Conservation (phyloP, 2,888 invertebrate species). For the Heliconius aoede region DNA sequence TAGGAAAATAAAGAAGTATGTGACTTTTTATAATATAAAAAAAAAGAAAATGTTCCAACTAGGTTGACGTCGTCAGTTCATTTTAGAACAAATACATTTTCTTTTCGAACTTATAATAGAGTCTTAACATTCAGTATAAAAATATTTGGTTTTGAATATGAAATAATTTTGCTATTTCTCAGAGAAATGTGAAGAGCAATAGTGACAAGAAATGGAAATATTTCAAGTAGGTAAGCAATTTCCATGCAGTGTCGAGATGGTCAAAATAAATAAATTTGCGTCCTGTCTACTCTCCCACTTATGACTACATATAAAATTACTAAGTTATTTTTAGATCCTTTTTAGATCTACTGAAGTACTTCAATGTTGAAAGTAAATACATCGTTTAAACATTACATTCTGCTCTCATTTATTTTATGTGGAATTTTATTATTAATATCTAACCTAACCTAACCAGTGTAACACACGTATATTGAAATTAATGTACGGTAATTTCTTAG, state of each 20-base stretch:
- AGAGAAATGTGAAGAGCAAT: not conserved
- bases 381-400: too few relatives aligned
- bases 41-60: not conserved
- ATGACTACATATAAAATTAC: not conserved
- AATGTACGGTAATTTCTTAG: too few relatives aligned
- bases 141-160: not conserved
- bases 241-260: not conserved
- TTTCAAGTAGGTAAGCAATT: not conserved
- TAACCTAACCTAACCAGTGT: too few relatives aligned
- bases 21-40: not conserved
- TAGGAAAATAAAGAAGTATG: not conserved
- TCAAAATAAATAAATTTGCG: slow-evolving; percentile 1
- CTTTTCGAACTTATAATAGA: not conserved
- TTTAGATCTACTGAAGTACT: not conserved
- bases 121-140: not conserved
- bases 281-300: not conserved
- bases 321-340: not conserved
- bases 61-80: not conserved
- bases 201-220: not conserved
- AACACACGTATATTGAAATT: too few relatives aligned
- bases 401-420: too few relatives aligned
- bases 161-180: not conserved
- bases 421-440: too few relatives aligned
- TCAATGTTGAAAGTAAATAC: not conserved
- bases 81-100: not conserved